Percentiles rank a stretch among this genome's conserved stretches.
Evolutionary conservation across 2,113 vertebrate genomes (phyloP).

Genomic region (Columbina picui): DNA sequence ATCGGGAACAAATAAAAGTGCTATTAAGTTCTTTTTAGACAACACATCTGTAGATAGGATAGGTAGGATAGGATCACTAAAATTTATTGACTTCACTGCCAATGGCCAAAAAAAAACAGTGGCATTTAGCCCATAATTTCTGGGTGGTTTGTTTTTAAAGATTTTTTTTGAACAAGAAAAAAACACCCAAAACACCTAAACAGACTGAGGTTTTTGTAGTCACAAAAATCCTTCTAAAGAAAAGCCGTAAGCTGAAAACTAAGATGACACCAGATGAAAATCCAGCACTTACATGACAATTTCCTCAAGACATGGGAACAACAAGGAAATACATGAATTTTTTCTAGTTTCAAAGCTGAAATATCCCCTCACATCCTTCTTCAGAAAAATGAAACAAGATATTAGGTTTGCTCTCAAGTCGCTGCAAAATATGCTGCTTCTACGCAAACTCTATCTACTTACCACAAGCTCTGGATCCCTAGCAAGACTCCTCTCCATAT

Average conservation of each 20-base stretch:
- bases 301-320: neutral
- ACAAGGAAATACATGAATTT: neutral
- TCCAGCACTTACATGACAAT: neutral
- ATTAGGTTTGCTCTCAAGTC: neutral
- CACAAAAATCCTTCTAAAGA: neutral
- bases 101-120: neutral
- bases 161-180: neutral
- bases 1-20: neutral
- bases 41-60: neutral
- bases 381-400: neutral
- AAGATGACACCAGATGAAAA: neutral
- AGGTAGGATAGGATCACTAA: neutral
- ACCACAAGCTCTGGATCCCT: neutral
- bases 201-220: neutral
- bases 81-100: neutral
- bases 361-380: neutral
- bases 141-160: neutral
- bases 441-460: neutral
- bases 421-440: neutral
- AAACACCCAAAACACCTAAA: neutral
- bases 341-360: neutral
- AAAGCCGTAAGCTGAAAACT: neutral
- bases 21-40: neutral
- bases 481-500: neutral
- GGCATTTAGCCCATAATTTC: neutral